Base-by-base conservation (phyloP, 1,140 invertebrate species). In the Ptiloglossa arizonensis region DNA sequence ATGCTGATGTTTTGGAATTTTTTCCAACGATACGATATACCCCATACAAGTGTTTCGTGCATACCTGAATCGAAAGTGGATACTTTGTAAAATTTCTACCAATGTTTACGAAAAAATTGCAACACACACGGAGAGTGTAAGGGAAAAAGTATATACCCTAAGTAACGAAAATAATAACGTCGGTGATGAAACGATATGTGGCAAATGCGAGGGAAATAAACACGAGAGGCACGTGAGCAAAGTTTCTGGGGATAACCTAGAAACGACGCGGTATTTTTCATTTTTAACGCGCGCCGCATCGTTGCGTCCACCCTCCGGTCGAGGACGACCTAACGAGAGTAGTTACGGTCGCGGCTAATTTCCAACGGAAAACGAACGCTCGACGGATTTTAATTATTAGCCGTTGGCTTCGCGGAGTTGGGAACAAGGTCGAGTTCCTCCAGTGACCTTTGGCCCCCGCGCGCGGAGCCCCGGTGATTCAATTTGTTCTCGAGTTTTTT, bases 301-400 rank as follows among this genome's bases (percentile, higher is more conserved):
- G 29, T 22, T 32, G 13, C 17, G 13, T 22, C 56, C 56, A 59
- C 19, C 32, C 27, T 59, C 56, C 19, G 2, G 24, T 13, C 32
- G 15, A 6, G 17, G n/a, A 56, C 9, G 24, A n/a, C n/a, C 29
- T 60, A 60, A 29, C 27, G 44, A 66, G 44, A 32, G 44, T 19
- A 29, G 44, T 48, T 66, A 48, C 38, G 17, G 44, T 46, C 17
- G 44, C 41, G 9, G 27, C n/a, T 68, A 68, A 68, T 56, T 68
- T 38, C 35, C n/a, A 56, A 38, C 48, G 50, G 24, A 17, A 46
- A 29, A 27, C 3, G 11, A 32, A 46, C 29, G 38, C 6, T 32
- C 62, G 17, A 38, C 66, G 60, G 62, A 74, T 44, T 57, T 74
- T 74, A 74, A 66, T 74, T 74, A 74, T 44, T 35, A 38, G 35